Evolutionary conservation across 2,113 vertebrate species (phyloP).

Genomic region (Lucifuga dentata): DNA sequence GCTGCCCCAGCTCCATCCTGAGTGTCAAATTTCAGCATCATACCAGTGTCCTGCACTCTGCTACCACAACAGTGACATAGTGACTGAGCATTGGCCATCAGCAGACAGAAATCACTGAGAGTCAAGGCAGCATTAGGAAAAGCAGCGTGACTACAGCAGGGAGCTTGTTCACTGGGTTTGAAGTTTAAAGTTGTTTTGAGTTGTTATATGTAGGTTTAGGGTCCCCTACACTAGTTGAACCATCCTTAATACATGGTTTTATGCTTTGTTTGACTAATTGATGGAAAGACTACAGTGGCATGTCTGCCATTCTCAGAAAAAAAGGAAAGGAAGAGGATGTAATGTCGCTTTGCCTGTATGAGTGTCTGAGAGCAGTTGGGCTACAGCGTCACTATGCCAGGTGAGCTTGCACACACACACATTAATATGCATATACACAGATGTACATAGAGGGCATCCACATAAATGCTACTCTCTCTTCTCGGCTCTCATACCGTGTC

Average conservation of each 20-base stretch:
- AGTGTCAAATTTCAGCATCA: slow-evolving; percentile 66
- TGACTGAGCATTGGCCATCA: slow-evolving; percentile 10
- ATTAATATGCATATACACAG: neutral
- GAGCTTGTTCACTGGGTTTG: neutral
- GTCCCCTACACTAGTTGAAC: neutral
- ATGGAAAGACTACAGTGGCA: slow-evolving; percentile 14
- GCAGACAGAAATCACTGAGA: slow-evolving; percentile 20
- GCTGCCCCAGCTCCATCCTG: slow-evolving; percentile 27
- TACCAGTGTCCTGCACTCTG: slow-evolving; percentile 37
- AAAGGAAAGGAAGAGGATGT: slow-evolving; percentile 5
- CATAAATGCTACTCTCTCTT: neutral
- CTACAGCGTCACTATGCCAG: slow-evolving; percentile 88
- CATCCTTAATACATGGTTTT: neutral
- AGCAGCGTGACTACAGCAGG: neutral
- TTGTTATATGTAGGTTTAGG: neutral
- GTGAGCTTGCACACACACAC: slow-evolving; percentile 59
- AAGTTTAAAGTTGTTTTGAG: slow-evolving; percentile 2
- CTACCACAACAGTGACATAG: slow-evolving; percentile 36
- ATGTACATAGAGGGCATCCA: neutral
- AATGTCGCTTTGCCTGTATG: slow-evolving; percentile 88
- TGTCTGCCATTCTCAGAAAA: slow-evolving; percentile 6
- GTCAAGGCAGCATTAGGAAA: slow-evolving; percentile 2
- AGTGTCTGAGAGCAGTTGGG: slow-evolving; percentile 88
- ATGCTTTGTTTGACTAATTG: slow-evolving; percentile 1
- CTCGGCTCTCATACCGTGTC: neutral